phyloP scores from a whole-genome alignment of 2,113 vertebrate species.

The Nesospiza acunhae region DNA sequence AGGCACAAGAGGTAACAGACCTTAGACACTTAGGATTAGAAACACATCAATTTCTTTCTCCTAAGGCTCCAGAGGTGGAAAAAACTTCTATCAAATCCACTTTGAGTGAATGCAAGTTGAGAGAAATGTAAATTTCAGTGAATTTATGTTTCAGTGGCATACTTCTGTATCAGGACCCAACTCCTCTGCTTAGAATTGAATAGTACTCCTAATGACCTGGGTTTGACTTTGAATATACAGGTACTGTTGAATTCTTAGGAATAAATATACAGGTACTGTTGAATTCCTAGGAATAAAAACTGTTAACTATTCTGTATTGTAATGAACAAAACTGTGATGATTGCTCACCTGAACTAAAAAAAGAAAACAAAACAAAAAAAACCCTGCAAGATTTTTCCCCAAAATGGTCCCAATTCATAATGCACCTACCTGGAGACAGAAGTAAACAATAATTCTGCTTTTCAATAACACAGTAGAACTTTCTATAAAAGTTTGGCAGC shows the following conservation, averaged over 20 bases:
- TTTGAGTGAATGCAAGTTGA: background rate
- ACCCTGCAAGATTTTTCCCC: background rate
- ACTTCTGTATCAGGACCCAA: background rate
- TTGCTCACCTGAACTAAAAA: background rate
- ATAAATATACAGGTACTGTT: background rate
- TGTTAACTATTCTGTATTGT: background rate
- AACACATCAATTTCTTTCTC: background rate
- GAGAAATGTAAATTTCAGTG: background rate
- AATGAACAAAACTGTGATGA: background rate
- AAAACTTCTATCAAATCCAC: background rate
- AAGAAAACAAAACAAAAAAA: background rate
- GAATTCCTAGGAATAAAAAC: background rate
- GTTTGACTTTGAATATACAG: background rate
- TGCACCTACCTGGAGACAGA: background rate
- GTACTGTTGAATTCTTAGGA: background rate
- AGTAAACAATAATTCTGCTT: background rate
- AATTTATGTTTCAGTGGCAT: background rate
- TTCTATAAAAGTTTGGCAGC: background rate
- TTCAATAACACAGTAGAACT: background rate
- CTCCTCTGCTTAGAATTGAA: background rate
- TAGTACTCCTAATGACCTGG: background rate
- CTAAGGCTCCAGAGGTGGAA: background rate
- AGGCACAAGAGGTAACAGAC: background rate
- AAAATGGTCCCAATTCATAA: background rate
- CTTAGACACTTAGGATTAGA: background rate